Percentiles rank a stretch among this genome's conserved stretches.
phyloP scores from a whole-genome alignment of 2,888 invertebrate genomes.

The Eucera pruinosa region DNA sequence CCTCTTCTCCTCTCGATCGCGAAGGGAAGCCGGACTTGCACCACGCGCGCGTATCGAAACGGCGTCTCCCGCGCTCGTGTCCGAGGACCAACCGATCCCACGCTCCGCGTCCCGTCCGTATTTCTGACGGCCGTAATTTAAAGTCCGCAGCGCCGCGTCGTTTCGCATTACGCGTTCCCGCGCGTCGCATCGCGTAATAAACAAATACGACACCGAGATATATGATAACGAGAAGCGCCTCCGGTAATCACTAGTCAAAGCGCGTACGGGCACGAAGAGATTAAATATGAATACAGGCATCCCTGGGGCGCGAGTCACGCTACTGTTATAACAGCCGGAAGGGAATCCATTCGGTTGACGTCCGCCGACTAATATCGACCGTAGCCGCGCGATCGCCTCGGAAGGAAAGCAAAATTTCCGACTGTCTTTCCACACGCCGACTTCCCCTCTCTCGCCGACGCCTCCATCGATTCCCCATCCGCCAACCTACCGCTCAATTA shows the following conservation, averaged over 20 bases:
- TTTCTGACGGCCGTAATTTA: slow-evolving; percentile 53
- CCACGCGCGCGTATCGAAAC: too few relatives aligned
- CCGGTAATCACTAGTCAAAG: slow-evolving; percentile 64
- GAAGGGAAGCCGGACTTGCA: too few relatives aligned
- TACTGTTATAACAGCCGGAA: slow-evolving; percentile 42
- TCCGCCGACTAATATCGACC: slow-evolving; percentile 36
- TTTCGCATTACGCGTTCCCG: slow-evolving; percentile 40
- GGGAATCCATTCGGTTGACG: slow-evolving; percentile 33
- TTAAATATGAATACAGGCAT: slow-evolving; percentile 63
- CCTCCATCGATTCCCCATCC: neutral
- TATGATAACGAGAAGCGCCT: slow-evolving; percentile 59
- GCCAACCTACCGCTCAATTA: neutral
- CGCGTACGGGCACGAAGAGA: slow-evolving; percentile 56
- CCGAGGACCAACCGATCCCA: slow-evolving; percentile 37
- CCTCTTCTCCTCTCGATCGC: too few relatives aligned
- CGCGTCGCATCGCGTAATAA: slow-evolving; percentile 47
- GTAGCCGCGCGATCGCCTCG: slow-evolving; percentile 4
- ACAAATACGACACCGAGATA: slow-evolving; percentile 60
- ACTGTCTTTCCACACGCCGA: slow-evolving; percentile 39
- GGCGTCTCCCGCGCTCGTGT: slow-evolving; percentile 1
- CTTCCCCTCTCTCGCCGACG: slow-evolving; percentile 1
- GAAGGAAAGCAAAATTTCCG: slow-evolving; percentile 53
- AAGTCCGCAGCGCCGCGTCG: slow-evolving; percentile 42
- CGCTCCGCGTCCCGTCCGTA: slow-evolving; percentile 4
- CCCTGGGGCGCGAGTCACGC: slow-evolving; percentile 50